Conservation (phyloP, 2,113 vertebrate genomes). For the Boulengeromyrus knoepffleri region DNA sequence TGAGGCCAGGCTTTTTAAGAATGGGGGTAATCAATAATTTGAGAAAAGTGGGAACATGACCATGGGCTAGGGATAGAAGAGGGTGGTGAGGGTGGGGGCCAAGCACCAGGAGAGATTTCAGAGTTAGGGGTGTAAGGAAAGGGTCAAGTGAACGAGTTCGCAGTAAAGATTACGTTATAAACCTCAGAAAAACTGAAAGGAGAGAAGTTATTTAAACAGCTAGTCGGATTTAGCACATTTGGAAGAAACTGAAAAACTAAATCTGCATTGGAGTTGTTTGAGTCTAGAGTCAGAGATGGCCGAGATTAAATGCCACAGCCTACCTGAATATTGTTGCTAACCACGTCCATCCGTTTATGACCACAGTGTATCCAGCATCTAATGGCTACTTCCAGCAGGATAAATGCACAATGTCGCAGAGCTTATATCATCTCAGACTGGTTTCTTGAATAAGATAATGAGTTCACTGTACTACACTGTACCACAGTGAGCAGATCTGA, state of each 20-base stretch:
- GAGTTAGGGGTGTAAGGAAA: too few relatives aligned
- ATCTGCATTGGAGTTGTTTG: background rate
- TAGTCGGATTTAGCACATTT: background rate
- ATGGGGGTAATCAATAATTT: background rate
- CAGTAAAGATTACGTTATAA: too few relatives aligned
- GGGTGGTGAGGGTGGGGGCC: too few relatives aligned
- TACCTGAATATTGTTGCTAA: background rate
- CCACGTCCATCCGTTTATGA: background rate
- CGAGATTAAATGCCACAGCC: background rate
- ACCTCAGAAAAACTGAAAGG: background rate
- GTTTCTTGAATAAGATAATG: background rate
- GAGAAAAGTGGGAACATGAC: background rate
- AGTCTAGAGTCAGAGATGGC: background rate
- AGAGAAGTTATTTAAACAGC: background rate
- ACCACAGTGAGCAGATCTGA: background rate
- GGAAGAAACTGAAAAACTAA: background rate
- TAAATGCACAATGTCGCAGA: background rate
- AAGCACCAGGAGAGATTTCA: too few relatives aligned
- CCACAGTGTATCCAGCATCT: background rate
- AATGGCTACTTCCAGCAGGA: background rate
- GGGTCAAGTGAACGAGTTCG: too few relatives aligned
- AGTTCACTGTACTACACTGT: background rate
- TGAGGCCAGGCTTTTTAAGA: background rate
- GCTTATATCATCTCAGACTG: background rate
- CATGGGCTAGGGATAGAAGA: too few relatives aligned